Evolutionary conservation across 2,797 vertebrate genomes (phyloP), one percentile per base, ranked within the genome.

Genomic region (Mormyrus hasselquistii): DNA sequence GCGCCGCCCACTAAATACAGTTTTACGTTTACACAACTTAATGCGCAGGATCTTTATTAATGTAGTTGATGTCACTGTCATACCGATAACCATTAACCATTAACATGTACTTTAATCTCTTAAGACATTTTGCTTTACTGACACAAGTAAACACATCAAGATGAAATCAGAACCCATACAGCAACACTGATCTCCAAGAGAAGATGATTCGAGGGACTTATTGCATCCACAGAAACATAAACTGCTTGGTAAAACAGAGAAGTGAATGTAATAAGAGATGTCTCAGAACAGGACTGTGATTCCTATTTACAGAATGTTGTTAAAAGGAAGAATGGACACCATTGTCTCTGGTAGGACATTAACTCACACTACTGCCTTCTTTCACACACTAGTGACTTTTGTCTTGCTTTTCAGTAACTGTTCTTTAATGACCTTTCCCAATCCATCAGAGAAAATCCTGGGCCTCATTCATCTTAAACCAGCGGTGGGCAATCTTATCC

Each of bases 371-470:
- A 79, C 73, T 79, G 34, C 73, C 34, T 79, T 79, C 34, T 79
- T 41, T 41, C 73, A 44, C 73, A 79, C 73, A 44, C 38, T 41
- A 79, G 34, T 79, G 73, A 79, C 38, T 79, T 41, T n/a, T 79
- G 73, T 79, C 38, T 79, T 79, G 38, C 73, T 79, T 79, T 79
- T 79, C 2, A 79, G 73, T 79, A 79, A 79, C 73, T 79, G 73
- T 19, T 44, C 6, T 44, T 44, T 79, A 79, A 79, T 79, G 73
- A 79, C 73, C 38, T 44, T 79, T 16, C 9, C 38, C 73, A 79
- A 79, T 79, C 73, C 73, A 76, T 76, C 73, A 76, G 34, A 73
- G 73, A 76, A 19, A 76, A 12, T 38, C 34, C 4, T 0, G 5
- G 34, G 8, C 4, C 2, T 16, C 38, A 76, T 76, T 76, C 73